Percentiles rank a stretch among this genome's conserved stretches.
Evolutionary conservation across 2,797 vertebrate genomes (phyloP).

Genomic region (Coendou prehensilis): DNA sequence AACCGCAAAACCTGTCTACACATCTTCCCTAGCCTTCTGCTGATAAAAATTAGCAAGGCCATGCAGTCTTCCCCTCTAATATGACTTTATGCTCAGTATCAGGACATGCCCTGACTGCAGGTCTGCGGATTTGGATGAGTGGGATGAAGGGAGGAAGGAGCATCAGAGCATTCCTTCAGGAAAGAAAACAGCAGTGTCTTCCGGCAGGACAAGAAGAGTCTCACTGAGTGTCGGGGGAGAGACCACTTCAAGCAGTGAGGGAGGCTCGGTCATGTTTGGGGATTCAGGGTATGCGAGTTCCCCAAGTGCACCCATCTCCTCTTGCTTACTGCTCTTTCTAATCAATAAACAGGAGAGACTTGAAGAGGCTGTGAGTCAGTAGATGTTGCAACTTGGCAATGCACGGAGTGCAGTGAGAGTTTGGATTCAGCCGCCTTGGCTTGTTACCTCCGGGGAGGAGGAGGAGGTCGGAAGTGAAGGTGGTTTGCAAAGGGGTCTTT

Average conservation of each 20-base stretch:
- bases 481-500: not conserved
- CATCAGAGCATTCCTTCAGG: not conserved
- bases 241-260: not conserved
- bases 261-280: not conserved
- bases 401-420: not conserved
- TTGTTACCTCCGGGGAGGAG: not conserved
- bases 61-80: not conserved
- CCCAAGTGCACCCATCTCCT: not conserved
- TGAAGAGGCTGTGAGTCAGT: not conserved
- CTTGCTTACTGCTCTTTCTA: constrained; percentile 29
- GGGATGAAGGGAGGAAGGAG: not conserved
- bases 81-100: not conserved
- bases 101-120: not conserved
- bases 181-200: not conserved
- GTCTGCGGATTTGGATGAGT: not conserved
- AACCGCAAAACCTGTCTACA: not conserved
- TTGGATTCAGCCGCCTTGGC: not conserved
- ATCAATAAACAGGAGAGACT: constrained; percentile 15
- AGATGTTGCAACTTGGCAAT: not conserved
- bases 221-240: not conserved
- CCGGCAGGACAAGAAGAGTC: not conserved
- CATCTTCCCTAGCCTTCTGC: not conserved
- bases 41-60: not conserved
- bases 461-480: not conserved
- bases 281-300: not conserved